These are phyloP conservation scores for Ectropis crepuscularia DNA, from an alignment of 2,888 invertebrate genomes.

Conservation along the genomic window DNA sequence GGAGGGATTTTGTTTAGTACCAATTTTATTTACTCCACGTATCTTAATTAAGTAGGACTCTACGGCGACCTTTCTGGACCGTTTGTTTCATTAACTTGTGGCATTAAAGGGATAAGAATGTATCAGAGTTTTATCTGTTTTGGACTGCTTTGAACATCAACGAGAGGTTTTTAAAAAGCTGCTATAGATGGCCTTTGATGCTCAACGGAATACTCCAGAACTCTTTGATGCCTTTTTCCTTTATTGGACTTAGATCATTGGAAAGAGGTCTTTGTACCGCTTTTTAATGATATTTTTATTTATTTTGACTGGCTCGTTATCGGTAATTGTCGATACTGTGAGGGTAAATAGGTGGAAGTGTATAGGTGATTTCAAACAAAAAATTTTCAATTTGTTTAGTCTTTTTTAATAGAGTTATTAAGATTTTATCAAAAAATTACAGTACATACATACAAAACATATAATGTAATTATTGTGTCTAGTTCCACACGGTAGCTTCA, in stretches of 20 bases:
- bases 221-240: slow-evolving; percentile 27
- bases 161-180: slow-evolving; percentile 21
- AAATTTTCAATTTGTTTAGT: too few species aligned
- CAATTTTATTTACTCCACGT: slow-evolving; percentile 25
- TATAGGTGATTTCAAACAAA: too few species aligned
- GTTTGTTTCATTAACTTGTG: slow-evolving; percentile 33
- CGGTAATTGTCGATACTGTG: slow-evolving; percentile 1
- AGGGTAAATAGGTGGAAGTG: not conserved
- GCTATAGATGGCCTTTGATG: slow-evolving; percentile 26
- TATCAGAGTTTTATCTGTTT: slow-evolving; percentile 31
- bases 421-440: too few species aligned
- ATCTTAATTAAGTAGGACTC: slow-evolving; percentile 34
- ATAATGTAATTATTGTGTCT: too few species aligned
- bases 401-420: not conserved
- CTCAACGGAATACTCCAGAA: slow-evolving; percentile 18
- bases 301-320: slow-evolving; percentile 7
- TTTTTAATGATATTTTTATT: slow-evolving; percentile 21
- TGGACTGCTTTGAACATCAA: slow-evolving; percentile 24
- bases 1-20: too few species aligned
- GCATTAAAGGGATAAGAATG: slow-evolving; percentile 31
- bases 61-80: slow-evolving; percentile 19
- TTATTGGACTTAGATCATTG: slow-evolving; percentile 17
- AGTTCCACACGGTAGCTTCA: too few species aligned
- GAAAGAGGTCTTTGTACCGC: slow-evolving; percentile 11
- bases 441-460: too few species aligned